Base-by-base conservation (phyloP, 1,140 invertebrate genomes). In the Halesus radiatus region DNA sequence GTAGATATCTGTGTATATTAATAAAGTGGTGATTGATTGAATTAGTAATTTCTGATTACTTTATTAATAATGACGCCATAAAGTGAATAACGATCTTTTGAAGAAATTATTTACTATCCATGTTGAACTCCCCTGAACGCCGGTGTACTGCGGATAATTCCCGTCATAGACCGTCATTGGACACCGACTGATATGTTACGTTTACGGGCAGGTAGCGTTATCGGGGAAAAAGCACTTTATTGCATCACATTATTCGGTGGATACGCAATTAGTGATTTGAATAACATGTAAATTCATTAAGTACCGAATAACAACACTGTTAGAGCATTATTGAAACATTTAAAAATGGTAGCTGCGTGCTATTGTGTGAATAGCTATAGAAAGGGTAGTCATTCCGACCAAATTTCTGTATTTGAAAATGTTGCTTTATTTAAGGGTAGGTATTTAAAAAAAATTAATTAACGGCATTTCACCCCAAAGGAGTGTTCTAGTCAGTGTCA, bases 81-180 rank as follows among this genome's bases (percentile, higher is more conserved):
- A n/a, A n/a, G n/a, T n/a, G n/a, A n/a, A n/a, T n/a, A n/a, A n/a
- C n/a, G n/a, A n/a, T n/a, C n/a, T n/a, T n/a, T n/a, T n/a, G n/a
- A n/a, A n/a, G n/a, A n/a, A n/a, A n/a, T n/a, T n/a, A n/a, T n/a
- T n/a, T n/a, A n/a, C n/a, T n/a, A n/a, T n/a, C n/a, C n/a, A n/a
- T n/a, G n/a, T 13, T 13, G 10, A 10, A 45, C 8, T 13, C 37
- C 10, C 13, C 8, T 13, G 10, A 45, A 45, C 10, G 10, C 37
- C 13, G 8, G 37, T 1, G 37, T 13, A 22, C 8, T 60, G 56
- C 15, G 18, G 56, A 60, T n/a, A 18, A 32, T 68, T 64, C 50
- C 26, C 64, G 45, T 50, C 3, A 68, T 68, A 68, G 64, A 3
- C 64, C 16, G 64, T 68, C 16, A 50, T 20, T 50, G 64, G 64